phyloP scores from a whole-genome alignment of 30 jellyfish, hydroid and myxozoan species.

The Chironex yamaguchii region DNA sequence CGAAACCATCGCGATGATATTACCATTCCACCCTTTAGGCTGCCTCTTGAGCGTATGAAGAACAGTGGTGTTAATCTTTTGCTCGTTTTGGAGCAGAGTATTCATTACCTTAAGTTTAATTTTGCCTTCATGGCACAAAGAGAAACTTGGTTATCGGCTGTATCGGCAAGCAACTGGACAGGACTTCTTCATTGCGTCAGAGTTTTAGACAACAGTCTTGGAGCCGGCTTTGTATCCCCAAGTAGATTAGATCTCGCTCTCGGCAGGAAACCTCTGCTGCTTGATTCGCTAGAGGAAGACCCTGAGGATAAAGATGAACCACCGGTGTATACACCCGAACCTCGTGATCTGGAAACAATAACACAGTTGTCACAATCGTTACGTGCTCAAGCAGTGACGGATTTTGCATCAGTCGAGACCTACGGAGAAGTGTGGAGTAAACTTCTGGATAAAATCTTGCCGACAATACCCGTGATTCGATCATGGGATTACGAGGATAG shows the following conservation, averaged over 20 bases:
- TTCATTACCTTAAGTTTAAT: constrained; percentile 68
- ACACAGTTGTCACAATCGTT: constrained; percentile 51
- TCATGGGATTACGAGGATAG: constrained; percentile 54
- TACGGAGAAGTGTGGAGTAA: constrained; percentile 70
- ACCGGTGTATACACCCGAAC: constrained; percentile 73
- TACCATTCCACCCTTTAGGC: constrained; percentile 13
- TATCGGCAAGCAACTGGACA: constrained; percentile 74
- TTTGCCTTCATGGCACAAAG: constrained; percentile 85
- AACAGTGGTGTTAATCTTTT: constrained; percentile 79
- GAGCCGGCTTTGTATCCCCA: constrained; percentile 66
- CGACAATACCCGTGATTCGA: constrained; percentile 73
- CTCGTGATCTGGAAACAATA: constrained; percentile 69
- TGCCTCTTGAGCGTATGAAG: constrained; percentile 52
- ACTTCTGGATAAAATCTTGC: constrained; percentile 72
- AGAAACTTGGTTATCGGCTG: constrained; percentile 80
- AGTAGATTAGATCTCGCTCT: constrained; percentile 61
- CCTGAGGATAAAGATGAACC: constrained; percentile 66
- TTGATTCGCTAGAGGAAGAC: constrained; percentile 66
- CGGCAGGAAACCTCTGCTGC: constrained; percentile 44
- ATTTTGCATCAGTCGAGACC: constrained; percentile 36
- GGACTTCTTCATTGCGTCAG: constrained; percentile 80
- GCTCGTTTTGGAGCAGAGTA: constrained; percentile 74
- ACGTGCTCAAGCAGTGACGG: constrained; percentile 70
- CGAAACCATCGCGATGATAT: constrained; percentile 1
- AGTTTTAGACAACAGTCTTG: constrained; percentile 71